These are phyloP conservation scores for Tachysurus fulvidraco DNA, from an alignment of 2,113 vertebrate species.

Conservation along the genomic window DNA sequence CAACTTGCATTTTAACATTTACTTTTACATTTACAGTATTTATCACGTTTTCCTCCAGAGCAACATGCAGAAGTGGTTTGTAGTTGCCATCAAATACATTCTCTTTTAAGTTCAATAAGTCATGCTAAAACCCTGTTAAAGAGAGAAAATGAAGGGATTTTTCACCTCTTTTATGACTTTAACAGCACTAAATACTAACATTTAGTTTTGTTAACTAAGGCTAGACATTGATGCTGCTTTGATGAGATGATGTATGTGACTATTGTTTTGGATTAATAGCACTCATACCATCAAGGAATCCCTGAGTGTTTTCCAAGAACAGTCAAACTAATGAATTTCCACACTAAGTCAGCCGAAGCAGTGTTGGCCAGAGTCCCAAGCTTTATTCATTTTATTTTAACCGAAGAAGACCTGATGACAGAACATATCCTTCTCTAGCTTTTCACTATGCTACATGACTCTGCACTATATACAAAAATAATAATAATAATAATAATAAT, in stretches of 20 bases:
- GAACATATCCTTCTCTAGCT: neutral
- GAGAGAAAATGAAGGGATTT: neutral
- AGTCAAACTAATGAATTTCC: constrained; percentile 11
- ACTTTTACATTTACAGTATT: neutral
- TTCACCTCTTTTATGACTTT: neutral
- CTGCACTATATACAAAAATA: neutral
- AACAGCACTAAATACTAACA: neutral
- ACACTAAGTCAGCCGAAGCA: neutral
- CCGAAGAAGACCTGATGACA: constrained; percentile 6
- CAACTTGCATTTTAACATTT: neutral
- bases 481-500: neutral
- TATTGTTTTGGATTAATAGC: neutral
- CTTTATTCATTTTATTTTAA: constrained; percentile 20
- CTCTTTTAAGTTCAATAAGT: neutral
- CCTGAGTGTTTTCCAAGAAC: constrained; percentile 29
- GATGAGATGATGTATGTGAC: neutral
- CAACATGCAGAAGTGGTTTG: neutral
- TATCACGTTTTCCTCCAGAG: neutral
- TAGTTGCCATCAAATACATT: neutral
- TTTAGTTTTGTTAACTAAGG: neutral
- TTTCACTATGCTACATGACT: neutral
- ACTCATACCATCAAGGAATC: constrained; percentile 25
- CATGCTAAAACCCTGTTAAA: neutral
- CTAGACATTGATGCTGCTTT: neutral
- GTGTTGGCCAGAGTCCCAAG: neutral